Base-by-base conservation (phyloP, 64 coral and sea anemone genomes). In the Dendronephthya gigantea region DNA sequence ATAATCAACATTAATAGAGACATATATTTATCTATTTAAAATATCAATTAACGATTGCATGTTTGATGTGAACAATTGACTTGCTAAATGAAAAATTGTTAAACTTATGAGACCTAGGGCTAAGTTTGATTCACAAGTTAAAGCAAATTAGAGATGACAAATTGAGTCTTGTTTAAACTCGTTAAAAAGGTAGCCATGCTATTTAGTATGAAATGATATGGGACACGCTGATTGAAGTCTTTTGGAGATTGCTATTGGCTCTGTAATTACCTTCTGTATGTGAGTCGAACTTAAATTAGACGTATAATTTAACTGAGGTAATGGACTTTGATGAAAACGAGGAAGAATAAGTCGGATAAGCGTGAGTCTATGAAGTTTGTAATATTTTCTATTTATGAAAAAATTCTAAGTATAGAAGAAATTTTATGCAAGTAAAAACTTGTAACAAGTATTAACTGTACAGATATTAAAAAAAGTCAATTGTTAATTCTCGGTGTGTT, bases 301-400 rank as follows among this genome's bases (percentile, higher is more conserved):
- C 11, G 41, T 45, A 45, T 6, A 45, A 45, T 6, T 45, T 45
- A 6, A 45, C 11, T 4, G 41, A 45, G 11, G 41, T 45, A 45
- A 45, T 45, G 4, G 11, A 45, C 41, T 45, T 45, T 45, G 41
- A 45, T 45, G 41, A 45, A 45, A 6, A n/a, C 4, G 11, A 45
- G 41, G 41, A 4, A 11, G 11, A 6, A 6, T 45, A 45, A 11
- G 41, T 45, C 11, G 41, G 4, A 45, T 23, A 62, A 7, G 17
- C 19, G 55, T 62, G 8, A 6, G 55, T n/a, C 25, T 62, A 62
- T 27, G 23, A 58, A 19, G 55, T 17, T 62, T 19, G 55, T 19
- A 62, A n/a, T n/a, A n/a, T 62, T 62, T 62, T 62, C 55, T 62
- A n/a, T 62, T 62, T 62, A 62, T 62, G 55, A 62, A 62, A 62